A percentile compares a stretch with the other conserved stretches of the same genome.
Evolutionary conservation across 2,113 vertebrate genomes (phyloP).

Genomic region (Cygnus buccinator): DNA sequence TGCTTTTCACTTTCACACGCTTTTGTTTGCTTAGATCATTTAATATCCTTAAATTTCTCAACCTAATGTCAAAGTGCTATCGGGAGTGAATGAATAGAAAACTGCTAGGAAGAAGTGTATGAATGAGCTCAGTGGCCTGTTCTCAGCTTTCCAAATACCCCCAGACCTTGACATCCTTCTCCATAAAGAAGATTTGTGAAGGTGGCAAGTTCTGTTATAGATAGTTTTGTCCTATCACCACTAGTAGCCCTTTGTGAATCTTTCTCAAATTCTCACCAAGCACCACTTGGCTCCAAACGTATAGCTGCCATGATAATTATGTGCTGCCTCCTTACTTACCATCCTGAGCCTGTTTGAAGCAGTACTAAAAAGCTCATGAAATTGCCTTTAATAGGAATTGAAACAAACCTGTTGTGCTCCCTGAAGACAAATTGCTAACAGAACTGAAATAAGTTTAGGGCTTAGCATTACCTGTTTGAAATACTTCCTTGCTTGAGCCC

Average conservation of each 20-base stretch:
- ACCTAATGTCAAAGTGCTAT: background rate
- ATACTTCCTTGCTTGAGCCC: background rate
- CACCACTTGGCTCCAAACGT: background rate
- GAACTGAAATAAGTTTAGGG: background rate
- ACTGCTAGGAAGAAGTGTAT: rapidly evolving
- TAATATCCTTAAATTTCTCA: background rate
- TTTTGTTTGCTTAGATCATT: background rate
- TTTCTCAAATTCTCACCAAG: background rate
- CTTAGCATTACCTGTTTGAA: background rate
- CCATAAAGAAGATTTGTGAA: background rate
- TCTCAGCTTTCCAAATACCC: background rate
- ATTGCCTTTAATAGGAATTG: background rate
- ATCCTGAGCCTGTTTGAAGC: background rate
- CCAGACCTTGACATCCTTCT: background rate
- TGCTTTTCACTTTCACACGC: background rate
- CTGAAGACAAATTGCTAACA: background rate
- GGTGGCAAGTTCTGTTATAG: background rate
- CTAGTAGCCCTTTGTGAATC: background rate
- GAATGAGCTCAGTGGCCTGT: background rate
- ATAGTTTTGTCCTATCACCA: background rate
- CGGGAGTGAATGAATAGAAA: background rate
- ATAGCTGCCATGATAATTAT: background rate
- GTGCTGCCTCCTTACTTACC: background rate
- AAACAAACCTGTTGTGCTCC: background rate
- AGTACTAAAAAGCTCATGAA: background rate